A percentile compares a stretch with the other conserved stretches of the same genome.
Conservation (phyloP, 2,888 invertebrate genomes). For the Adelognathus sp. region DNA sequence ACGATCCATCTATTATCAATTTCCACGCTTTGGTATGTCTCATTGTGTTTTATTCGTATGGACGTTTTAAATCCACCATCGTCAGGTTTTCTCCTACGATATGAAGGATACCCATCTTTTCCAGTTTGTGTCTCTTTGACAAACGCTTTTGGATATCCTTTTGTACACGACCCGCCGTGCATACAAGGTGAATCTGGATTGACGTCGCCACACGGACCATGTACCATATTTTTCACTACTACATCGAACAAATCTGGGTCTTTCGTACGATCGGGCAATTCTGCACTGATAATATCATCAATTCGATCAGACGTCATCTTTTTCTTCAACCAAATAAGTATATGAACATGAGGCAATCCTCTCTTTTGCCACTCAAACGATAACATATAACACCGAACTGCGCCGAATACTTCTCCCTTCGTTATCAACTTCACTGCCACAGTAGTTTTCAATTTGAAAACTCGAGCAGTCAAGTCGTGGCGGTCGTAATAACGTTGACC, state of each 20-base stretch:
- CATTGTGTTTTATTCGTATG: too few relatives aligned
- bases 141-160: slow-evolving; percentile 36
- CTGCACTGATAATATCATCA: slow-evolving; percentile 54
- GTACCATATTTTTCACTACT: slow-evolving; percentile 72
- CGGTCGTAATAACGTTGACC: slow-evolving; percentile 62
- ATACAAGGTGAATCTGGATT: slow-evolving; percentile 77
- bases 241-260: slow-evolving; percentile 66
- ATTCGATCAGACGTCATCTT: slow-evolving; percentile 54
- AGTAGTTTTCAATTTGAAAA: slow-evolving; percentile 63
- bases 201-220: slow-evolving; percentile 75
- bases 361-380: slow-evolving; percentile 70
- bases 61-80: slow-evolving; percentile 52
- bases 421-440: slow-evolving; percentile 55
- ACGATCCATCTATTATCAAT: slow-evolving; percentile 62
- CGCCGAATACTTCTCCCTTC: slow-evolving; percentile 64
- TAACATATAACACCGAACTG: slow-evolving; percentile 66
- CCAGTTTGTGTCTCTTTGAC: slow-evolving; percentile 65
- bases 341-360: slow-evolving; percentile 71
- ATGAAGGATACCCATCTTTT: slow-evolving; percentile 74
- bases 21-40: background rate
- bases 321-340: slow-evolving; percentile 66
- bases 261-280: slow-evolving; percentile 66
- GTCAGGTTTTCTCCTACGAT: slow-evolving; percentile 65
- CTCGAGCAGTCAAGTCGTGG: slow-evolving; percentile 67
- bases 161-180: slow-evolving; percentile 74